These are phyloP conservation scores for Martes martes DNA, from an alignment of 2,113 vertebrate genomes.

Conservation along the genomic window DNA sequence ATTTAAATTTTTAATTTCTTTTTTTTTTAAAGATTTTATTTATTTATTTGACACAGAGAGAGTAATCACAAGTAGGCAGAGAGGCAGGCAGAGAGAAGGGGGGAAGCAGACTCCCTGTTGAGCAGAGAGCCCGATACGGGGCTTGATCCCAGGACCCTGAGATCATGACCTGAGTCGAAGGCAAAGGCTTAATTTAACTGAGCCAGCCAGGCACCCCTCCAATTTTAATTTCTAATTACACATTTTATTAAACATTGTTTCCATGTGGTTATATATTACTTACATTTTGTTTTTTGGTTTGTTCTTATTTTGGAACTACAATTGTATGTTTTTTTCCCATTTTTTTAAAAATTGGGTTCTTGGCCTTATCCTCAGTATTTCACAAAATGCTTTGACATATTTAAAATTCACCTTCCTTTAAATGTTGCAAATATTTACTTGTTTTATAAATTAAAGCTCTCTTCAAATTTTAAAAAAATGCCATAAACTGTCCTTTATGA, in stretches of 20 bases:
- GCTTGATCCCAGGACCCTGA: too few relatives aligned
- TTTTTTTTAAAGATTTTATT: too few relatives aligned
- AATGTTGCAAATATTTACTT: not conserved
- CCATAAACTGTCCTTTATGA: not conserved
- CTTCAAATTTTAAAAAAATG: not conserved
- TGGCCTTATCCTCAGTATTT: not conserved
- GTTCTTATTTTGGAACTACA: not conserved
- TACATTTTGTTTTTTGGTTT: not conserved
- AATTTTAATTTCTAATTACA: not conserved
- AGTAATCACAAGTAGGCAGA: too few relatives aligned
- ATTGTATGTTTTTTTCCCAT: not conserved
- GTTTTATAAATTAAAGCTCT: not conserved
- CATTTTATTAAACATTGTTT: not conserved
- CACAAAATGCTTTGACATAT: not conserved
- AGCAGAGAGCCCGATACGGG: too few relatives aligned
- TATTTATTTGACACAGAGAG: too few relatives aligned
- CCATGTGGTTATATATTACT: not conserved
- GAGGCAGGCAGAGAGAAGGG: too few relatives aligned
- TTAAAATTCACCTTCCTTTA: not conserved
- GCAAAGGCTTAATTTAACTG: too few relatives aligned
- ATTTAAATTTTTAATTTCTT: not conserved
- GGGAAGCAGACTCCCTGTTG: too few relatives aligned
- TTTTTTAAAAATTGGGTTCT: not conserved
- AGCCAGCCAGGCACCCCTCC: not conserved
- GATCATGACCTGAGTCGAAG: too few relatives aligned